phyloP scores from a whole-genome alignment of 1,140 invertebrate species.

The Chymomyza costata region DNA sequence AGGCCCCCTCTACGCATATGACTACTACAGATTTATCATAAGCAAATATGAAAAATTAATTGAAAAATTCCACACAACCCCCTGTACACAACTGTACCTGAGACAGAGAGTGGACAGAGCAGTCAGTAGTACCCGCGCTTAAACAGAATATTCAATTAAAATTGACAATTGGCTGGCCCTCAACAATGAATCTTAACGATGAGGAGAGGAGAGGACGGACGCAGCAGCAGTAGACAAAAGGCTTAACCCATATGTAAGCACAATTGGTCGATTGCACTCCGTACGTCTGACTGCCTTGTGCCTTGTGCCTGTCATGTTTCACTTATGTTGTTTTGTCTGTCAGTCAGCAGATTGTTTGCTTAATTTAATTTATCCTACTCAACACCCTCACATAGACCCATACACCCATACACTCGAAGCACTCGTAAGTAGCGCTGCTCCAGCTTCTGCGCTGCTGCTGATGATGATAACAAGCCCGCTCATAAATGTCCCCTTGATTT shows the following conservation, averaged over 20 bases:
- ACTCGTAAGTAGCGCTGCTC: too few species aligned
- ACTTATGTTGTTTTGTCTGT: conserved; percentile 29
- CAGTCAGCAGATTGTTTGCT: conserved; percentile 43
- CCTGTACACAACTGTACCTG: neutral
- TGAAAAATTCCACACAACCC: conserved; percentile 21
- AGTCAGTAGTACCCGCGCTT: neutral
- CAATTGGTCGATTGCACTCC: conserved; percentile 25
- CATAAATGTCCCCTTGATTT: too few species aligned
- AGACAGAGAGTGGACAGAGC: neutral
- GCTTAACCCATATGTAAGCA: conserved; percentile 10
- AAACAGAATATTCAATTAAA: too few species aligned
- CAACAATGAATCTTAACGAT: too few species aligned
- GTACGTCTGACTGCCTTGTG: too few species aligned
- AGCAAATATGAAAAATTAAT: conserved; percentile 22
- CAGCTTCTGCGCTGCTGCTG: too few species aligned
- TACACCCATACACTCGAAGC: too few species aligned
- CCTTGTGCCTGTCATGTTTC: conserved; percentile 24
- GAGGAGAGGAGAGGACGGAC: neutral
- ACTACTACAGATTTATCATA: too few species aligned
- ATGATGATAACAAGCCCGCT: too few species aligned
- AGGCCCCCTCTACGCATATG: too few species aligned
- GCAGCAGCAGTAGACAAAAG: conserved; percentile 37
- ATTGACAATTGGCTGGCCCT: too few species aligned
- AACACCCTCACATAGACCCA: too few species aligned
- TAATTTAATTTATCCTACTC: conserved; percentile 61